These are phyloP conservation scores for Drosophila orosa DNA, from an alignment of 1,140 invertebrate species.

Conservation along the genomic window DNA sequence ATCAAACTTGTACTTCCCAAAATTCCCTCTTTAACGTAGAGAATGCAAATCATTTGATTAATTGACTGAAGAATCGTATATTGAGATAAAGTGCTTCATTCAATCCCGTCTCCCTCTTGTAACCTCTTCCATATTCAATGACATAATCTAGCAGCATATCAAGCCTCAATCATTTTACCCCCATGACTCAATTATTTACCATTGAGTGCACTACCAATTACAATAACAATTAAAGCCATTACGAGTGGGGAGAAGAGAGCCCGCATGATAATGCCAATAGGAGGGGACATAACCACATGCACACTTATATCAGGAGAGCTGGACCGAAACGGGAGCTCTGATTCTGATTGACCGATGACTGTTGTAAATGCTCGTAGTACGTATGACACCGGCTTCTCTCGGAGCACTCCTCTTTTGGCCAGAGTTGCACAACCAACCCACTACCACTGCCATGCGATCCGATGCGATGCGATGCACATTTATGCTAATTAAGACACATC, in stretches of 20 bases:
- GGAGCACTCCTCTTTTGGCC: constrained; percentile 19
- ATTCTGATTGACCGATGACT: constrained; percentile 47
- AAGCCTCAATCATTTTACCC: constrained; percentile 39
- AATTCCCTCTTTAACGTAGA: no score
- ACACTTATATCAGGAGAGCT: not conserved
- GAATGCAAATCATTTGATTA: not conserved
- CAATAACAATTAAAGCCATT: constrained; percentile 58
- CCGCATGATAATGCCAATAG: constrained; percentile 46
- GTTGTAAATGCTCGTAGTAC: constrained; percentile 22
- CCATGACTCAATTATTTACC: constrained; percentile 55
- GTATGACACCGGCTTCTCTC: constrained; percentile 12
- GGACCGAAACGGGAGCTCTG: constrained; percentile 33
- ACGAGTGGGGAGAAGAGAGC: constrained; percentile 18
- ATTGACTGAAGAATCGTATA: not conserved
- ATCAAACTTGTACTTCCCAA: no score
- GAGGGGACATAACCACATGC: not conserved
- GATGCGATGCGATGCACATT: constrained; percentile 55
- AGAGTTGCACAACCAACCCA: constrained; percentile 42
- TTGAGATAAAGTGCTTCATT: not conserved
- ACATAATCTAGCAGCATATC: constrained; percentile 48
- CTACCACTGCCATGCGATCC: constrained; percentile 18
- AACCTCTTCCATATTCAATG: constrained; percentile 27
- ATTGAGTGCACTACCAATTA: constrained; percentile 72
- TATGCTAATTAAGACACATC: constrained; percentile 81
- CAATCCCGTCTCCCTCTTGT: constrained; percentile 7